A percentile compares a stretch with the other conserved stretches of the same genome.
Evolutionary conservation across 1,140 invertebrate species (phyloP).

Genomic region (Zaprionus capensis): DNA sequence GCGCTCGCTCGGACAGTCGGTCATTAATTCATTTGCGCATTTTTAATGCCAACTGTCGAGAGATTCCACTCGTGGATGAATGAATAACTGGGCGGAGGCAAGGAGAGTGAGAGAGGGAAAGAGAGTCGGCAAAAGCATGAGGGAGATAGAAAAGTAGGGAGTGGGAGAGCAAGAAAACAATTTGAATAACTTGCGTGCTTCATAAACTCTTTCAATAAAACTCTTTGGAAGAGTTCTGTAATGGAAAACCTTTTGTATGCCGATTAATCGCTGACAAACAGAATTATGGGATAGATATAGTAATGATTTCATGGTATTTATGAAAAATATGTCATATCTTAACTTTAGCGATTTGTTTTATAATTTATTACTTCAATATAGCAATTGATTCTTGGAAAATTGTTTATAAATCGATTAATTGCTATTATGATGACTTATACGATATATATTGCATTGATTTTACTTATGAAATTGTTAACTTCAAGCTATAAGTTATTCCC

Average conservation of each 20-base stretch:
- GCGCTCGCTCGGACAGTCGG: slow-evolving; percentile 40
- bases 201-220: neutral
- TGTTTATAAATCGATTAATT: too few species aligned
- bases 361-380: too few species aligned
- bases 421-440: too few species aligned
- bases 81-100: slow-evolving; percentile 20
- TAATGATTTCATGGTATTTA: too few species aligned
- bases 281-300: too few species aligned
- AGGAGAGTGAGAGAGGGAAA: neutral
- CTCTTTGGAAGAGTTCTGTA: neutral
- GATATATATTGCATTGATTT: too few species aligned
- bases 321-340: too few species aligned
- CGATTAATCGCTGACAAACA: too few species aligned
- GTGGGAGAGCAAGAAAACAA: neutral
- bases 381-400: too few species aligned
- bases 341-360: too few species aligned
- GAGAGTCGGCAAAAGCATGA: neutral
- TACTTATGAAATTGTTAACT: too few species aligned
- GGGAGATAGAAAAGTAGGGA: neutral
- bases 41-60: slow-evolving; percentile 44
- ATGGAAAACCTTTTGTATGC: neutral
- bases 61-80: slow-evolving; percentile 14
- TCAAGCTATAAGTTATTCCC: too few species aligned
- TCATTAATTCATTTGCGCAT: slow-evolving; percentile 64
- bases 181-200: neutral